Evolutionary conservation across 2,888 invertebrate species (phyloP).

Genomic region (Heliconius cydno): DNA sequence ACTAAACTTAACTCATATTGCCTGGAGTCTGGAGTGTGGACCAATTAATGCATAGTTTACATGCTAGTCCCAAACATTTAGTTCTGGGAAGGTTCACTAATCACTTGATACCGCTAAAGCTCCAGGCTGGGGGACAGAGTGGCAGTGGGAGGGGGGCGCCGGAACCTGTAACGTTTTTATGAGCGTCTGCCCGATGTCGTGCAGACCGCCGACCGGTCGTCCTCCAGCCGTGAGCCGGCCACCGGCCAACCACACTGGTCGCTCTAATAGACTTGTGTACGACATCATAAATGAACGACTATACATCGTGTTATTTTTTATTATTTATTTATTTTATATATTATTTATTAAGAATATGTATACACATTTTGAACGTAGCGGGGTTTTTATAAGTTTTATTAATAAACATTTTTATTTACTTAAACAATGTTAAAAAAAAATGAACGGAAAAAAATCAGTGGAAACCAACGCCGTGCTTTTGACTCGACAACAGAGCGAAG

Average conservation of each 20-base stretch:
- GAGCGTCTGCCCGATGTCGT: slow-evolving; percentile 5
- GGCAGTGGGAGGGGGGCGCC: slow-evolving; percentile 7
- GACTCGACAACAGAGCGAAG: too few species aligned
- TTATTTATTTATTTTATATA: too few species aligned
- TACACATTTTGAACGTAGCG: too few species aligned
- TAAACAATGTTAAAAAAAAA: too few species aligned
- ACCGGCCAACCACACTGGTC: background rate
- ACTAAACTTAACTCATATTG: background rate
- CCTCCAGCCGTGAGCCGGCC: slow-evolving; percentile 8
- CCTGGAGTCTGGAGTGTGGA: background rate
- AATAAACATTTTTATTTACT: too few species aligned
- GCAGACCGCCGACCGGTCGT: slow-evolving; percentile 23
- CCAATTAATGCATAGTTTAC: background rate
- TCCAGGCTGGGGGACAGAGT: background rate
- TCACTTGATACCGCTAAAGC: background rate
- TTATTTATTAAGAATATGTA: too few species aligned
- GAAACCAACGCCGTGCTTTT: too few species aligned
- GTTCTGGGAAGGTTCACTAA: slow-evolving; percentile 19
- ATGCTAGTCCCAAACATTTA: background rate
- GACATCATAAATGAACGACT: background rate
- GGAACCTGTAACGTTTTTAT: slow-evolving; percentile 36
- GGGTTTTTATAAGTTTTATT: too few species aligned
- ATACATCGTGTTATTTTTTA: background rate
- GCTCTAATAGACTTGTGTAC: slow-evolving; percentile 13
- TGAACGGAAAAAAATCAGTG: too few species aligned